Conservation (phyloP, 2,113 vertebrate genomes). For the Zingel zingel region DNA sequence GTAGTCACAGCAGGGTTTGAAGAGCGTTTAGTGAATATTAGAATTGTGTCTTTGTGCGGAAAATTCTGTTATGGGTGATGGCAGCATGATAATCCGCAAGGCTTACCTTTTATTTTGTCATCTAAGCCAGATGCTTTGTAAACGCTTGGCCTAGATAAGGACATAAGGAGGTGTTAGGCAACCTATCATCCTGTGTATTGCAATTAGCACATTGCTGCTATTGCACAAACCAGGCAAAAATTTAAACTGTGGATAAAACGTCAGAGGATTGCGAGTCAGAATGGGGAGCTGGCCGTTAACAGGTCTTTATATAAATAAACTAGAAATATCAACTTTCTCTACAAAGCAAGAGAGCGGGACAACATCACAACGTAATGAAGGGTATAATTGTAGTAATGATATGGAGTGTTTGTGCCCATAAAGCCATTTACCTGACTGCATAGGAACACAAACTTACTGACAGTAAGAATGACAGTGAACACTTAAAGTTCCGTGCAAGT, state of each 20-base stretch:
- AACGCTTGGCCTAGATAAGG: slow-evolving; percentile 15
- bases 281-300: slow-evolving; percentile 28
- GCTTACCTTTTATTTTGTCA: slow-evolving; percentile 23
- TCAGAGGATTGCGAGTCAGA: not conserved
- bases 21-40: not conserved
- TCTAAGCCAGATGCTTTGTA: slow-evolving; percentile 8
- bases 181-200: slow-evolving; percentile 17
- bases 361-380: slow-evolving; percentile 61
- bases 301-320: slow-evolving; percentile 48
- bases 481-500: slow-evolving; percentile 54
- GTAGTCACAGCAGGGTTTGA: not conserved
- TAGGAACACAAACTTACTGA: slow-evolving; percentile 35
- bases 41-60: not conserved
- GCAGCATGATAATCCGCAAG: not conserved
- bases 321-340: slow-evolving; percentile 16
- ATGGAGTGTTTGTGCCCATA: slow-evolving; percentile 49
- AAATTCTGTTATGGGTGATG: not conserved
- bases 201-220: slow-evolving; percentile 18
- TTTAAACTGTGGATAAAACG: slow-evolving; percentile 27
- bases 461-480: slow-evolving; percentile 36
- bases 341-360: slow-evolving; percentile 50
- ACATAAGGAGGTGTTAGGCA: slow-evolving; percentile 36
- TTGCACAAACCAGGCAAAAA: slow-evolving; percentile 12
- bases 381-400: slow-evolving; percentile 68
- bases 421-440: slow-evolving; percentile 65